Conservation (phyloP, 2,888 invertebrate genomes). For the Pseudoips prasinana region DNA sequence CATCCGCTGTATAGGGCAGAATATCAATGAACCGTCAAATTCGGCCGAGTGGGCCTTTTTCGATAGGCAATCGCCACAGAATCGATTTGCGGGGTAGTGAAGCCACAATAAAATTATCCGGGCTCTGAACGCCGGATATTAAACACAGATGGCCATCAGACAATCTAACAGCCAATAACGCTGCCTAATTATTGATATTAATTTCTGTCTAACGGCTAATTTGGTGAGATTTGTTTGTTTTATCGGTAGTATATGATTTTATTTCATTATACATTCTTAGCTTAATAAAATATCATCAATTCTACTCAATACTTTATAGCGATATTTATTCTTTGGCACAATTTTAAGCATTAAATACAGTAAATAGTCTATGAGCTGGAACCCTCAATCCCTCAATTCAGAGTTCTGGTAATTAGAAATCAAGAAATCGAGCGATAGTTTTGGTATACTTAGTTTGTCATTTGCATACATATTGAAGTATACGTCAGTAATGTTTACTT, state of each 20-base stretch:
- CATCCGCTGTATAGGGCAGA: conserved; percentile 31
- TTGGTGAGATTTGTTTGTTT: too few relatives aligned
- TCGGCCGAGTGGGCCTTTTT: conserved; percentile 28
- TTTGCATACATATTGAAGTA: conserved; percentile 74
- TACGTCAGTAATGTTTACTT: conserved; percentile 25
- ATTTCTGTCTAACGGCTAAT: conserved; percentile 8
- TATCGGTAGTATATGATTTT: too few relatives aligned
- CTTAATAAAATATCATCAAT: too few relatives aligned
- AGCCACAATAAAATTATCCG: conserved; percentile 42
- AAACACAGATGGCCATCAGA: conserved; percentile 37
- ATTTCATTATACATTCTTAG: too few relatives aligned
- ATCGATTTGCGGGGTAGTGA: conserved; percentile 37
- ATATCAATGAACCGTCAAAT: conserved; percentile 45
- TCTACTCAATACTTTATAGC: too few relatives aligned
- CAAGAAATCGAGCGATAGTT: too few relatives aligned
- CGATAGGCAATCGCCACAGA: conserved; percentile 34
- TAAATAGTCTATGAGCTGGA: too few relatives aligned
- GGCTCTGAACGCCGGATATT: conserved; percentile 39
- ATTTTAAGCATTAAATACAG: too few relatives aligned
- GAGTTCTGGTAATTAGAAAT: too few relatives aligned
- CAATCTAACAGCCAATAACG: conserved; percentile 31
- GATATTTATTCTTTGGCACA: too few relatives aligned
- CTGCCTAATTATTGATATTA: conserved; percentile 9
- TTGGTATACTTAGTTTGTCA: conserved; percentile 44
- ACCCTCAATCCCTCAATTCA: too few relatives aligned